phyloP scores from a whole-genome alignment of 2,113 vertebrate genomes.

The Apodemus sylvaticus region DNA sequence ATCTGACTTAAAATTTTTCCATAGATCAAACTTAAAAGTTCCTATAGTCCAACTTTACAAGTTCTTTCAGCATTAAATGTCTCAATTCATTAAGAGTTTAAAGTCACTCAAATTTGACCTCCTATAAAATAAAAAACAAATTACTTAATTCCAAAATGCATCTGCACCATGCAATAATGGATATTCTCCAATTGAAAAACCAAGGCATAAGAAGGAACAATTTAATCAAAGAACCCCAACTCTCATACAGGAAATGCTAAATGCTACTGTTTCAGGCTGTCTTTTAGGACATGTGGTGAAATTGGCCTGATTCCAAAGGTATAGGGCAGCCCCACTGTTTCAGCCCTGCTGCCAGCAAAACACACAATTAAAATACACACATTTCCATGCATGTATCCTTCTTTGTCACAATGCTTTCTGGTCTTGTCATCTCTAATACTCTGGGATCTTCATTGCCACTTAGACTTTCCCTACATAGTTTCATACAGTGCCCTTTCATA shows the following conservation, averaged over 20 bases:
- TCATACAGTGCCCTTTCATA: not conserved
- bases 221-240: not conserved
- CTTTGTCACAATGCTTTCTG: not conserved
- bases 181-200: not conserved
- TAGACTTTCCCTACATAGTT: not conserved
- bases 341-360: not conserved
- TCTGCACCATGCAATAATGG: not conserved
- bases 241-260: not conserved
- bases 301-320: not conserved
- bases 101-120: not conserved
- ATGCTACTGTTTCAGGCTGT: not conserved
- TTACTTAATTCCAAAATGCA: not conserved
- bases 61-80: not conserved
- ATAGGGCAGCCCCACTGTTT: not conserved
- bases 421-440: not conserved
- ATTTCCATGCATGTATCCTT: not conserved
- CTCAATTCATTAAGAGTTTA: not conserved
- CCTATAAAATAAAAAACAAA: not conserved
- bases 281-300: not conserved
- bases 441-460: not conserved
- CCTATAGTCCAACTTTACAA: not conserved
- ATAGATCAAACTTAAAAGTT: not conserved
- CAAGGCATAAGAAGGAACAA: not conserved
- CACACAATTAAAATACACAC: not conserved
- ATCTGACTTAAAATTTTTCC: not conserved